Conservation (phyloP, 2,888 invertebrate genomes). For the Sarcophaga rosellei region DNA sequence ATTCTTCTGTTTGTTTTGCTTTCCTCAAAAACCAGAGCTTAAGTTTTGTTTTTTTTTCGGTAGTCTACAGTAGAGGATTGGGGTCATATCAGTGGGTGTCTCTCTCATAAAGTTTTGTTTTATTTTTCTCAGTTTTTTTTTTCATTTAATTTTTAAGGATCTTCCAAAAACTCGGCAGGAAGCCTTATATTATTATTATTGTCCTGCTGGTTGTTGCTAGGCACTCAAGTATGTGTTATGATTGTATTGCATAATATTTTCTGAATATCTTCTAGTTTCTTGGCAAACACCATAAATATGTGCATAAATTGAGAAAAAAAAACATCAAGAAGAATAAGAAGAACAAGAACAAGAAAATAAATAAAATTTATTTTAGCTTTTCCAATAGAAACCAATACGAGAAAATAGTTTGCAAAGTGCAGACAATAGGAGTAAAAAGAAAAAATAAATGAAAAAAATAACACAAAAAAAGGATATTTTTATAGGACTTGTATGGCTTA, state of each 20-base stretch:
- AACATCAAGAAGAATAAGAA: not conserved
- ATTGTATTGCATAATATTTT: conserved; percentile 28
- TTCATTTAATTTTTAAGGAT: not conserved
- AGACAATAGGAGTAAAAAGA: too few relatives aligned
- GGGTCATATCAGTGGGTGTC: conserved; percentile 60
- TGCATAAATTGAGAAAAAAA: conserved; percentile 6
- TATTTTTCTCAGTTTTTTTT: not conserved
- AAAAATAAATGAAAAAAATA: too few relatives aligned
- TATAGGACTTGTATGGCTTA: too few relatives aligned
- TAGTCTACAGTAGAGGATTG: conserved; percentile 23
- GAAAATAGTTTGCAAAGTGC: too few relatives aligned
- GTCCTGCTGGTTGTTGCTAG: conserved; percentile 16
- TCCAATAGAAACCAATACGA: not conserved
- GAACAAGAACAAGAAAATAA: not conserved
- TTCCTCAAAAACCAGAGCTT: not conserved
- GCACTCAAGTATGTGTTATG: not conserved
- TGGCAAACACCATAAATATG: conserved; percentile 36
- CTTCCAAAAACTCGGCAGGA: conserved; percentile 38
- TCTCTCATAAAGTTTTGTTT: not conserved
- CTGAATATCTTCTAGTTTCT: conserved; percentile 29
- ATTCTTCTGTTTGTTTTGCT: not conserved
- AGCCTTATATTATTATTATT: conserved; percentile 34
- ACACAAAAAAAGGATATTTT: too few relatives aligned
- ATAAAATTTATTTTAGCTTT: not conserved
- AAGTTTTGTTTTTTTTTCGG: not conserved